These are phyloP conservation scores for Leptinotarsa rubiginosa DNA, from an alignment of 2,888 invertebrate species.

Conservation along the genomic window DNA sequence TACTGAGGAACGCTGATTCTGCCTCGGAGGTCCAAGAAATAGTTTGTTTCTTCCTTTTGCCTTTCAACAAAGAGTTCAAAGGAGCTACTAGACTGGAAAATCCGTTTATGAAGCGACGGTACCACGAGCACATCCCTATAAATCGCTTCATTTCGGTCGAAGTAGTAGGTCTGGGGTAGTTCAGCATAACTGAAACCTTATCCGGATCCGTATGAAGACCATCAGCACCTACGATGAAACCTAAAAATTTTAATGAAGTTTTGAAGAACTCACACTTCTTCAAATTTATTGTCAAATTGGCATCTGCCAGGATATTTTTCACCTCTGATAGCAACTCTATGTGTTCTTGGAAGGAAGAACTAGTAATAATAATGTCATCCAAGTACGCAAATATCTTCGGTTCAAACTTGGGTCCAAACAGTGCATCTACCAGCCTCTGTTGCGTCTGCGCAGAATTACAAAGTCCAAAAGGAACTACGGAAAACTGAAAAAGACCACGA, in stretches of 20 bases:
- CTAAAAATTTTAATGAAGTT: conserved; percentile 47
- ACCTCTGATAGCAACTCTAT: not conserved
- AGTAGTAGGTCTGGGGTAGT: conserved; percentile 46
- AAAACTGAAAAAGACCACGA: conserved; percentile 35
- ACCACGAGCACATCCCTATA: conserved; percentile 52
- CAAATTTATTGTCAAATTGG: conserved; percentile 47
- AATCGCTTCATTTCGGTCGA: conserved; percentile 52
- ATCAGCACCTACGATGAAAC: conserved; percentile 45
- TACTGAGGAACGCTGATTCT: conserved; percentile 43
- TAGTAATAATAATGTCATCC: conserved; percentile 1
- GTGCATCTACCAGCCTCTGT: conserved; percentile 5
- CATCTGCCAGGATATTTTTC: not conserved
- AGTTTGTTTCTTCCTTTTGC: conserved; percentile 41
- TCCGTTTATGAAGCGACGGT: conserved; percentile 47
- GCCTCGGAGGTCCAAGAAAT: conserved; percentile 47
- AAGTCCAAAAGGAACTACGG: conserved; percentile 51
- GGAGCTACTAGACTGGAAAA: conserved; percentile 49
- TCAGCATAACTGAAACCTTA: conserved; percentile 49
- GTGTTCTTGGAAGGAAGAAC: not conserved
- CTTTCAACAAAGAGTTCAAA: conserved; percentile 39
- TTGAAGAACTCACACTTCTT: conserved; percentile 42
- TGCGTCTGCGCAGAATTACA: conserved; percentile 44
- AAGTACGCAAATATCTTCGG: not conserved
- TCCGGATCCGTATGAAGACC: conserved; percentile 49
- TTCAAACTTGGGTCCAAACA: not conserved